These are phyloP conservation scores for Spodoptera exigua DNA, from an alignment of 2,888 invertebrate species.

Conservation along the genomic window DNA sequence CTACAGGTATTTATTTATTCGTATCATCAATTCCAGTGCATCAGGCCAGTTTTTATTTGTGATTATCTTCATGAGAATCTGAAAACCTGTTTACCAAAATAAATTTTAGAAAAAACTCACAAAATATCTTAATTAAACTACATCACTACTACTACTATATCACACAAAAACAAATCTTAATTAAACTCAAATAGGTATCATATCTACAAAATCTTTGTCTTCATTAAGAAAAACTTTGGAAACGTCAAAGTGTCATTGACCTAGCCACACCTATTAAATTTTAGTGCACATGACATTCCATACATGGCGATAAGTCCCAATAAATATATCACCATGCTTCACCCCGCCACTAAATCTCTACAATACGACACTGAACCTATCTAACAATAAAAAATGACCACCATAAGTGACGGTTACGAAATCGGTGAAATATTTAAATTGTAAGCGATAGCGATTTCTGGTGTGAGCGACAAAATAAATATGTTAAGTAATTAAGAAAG, in stretches of 20 bases:
- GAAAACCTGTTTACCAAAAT: too few species aligned
- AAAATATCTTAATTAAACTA: neutral
- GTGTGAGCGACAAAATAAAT: too few species aligned
- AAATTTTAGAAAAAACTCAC: conserved; percentile 1
- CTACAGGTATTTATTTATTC: too few species aligned
- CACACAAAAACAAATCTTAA: neutral
- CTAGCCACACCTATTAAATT: conserved; percentile 61
- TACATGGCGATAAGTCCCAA: conserved; percentile 80
- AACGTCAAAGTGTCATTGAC: conserved; percentile 50
- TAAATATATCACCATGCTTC: conserved; percentile 83
- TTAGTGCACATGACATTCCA: conserved; percentile 69
- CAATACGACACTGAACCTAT: conserved; percentile 77
- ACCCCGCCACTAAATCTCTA: conserved; percentile 76
- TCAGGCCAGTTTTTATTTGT: too few species aligned
- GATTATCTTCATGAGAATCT: too few species aligned
- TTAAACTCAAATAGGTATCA: neutral
- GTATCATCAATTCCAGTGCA: too few species aligned
- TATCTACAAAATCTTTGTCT: neutral
- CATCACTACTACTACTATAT: too few species aligned
- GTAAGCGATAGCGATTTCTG: conserved; percentile 24
- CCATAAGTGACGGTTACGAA: conserved; percentile 79
- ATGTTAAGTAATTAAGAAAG: too few species aligned
- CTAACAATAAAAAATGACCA: conserved; percentile 84
- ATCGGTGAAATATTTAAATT: conserved; percentile 56
- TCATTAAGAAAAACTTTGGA: conserved; percentile 31